Conservation (phyloP, 1,140 invertebrate species). For the Bombus pyrosoma region DNA sequence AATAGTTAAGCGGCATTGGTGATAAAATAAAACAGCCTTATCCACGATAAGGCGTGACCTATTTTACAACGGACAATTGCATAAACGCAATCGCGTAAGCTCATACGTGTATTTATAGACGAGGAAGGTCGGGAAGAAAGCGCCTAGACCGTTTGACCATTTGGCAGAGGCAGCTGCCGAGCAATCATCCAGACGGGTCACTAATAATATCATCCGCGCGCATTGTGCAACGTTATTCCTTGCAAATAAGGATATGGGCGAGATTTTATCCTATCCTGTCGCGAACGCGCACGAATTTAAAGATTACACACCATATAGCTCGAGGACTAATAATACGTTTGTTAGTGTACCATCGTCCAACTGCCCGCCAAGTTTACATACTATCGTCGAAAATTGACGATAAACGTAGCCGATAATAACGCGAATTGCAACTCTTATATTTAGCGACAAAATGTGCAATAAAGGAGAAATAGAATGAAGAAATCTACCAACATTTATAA, state of each 20-base stretch:
- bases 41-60: constrained; percentile 57
- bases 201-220: constrained; percentile 64
- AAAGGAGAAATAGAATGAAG: not conserved
- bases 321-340: not conserved
- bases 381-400: not conserved
- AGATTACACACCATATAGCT: not conserved
- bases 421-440: not conserved
- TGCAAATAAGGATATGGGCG: constrained; percentile 39
- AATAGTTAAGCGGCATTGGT: constrained; percentile 44
- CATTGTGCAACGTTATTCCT: constrained; percentile 58
- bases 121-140: constrained; percentile 69
- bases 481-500: not conserved
- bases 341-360: too few relatives aligned
- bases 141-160: constrained; percentile 69
- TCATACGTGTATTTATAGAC: constrained; percentile 65
- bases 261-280: not conserved
- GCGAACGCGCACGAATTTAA: not conserved
- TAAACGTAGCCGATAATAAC: not conserved
- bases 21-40: constrained; percentile 51
- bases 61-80: constrained; percentile 66
- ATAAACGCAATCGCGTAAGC: constrained; percentile 67
- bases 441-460: not conserved
- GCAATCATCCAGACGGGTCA: constrained; percentile 66
- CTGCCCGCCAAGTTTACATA: not conserved
- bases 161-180: constrained; percentile 68